Evolutionary conservation across 2,797 vertebrate species (phyloP).

Genomic region (Esox masquinongy): DNA sequence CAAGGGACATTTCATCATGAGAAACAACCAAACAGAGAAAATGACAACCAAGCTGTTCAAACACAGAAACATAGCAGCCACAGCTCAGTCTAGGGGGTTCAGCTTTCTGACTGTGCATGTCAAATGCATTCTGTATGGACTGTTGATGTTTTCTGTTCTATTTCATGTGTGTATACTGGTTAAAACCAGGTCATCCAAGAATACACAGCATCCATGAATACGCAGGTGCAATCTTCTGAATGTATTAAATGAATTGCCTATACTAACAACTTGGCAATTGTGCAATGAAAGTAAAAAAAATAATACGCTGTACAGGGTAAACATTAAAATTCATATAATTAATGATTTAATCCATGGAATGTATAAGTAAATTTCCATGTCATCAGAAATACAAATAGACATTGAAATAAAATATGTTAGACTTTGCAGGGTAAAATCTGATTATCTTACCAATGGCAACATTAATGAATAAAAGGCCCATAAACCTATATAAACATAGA

Average conservation of each 20-base stretch:
- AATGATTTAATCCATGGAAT: background rate
- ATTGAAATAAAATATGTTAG: too few relatives aligned
- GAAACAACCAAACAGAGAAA: background rate
- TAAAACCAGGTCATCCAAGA: background rate
- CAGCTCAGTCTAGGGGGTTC: background rate
- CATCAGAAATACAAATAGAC: background rate
- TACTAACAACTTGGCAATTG: background rate
- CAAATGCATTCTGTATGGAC: background rate
- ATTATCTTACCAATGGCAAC: background rate
- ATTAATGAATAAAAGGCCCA: background rate
- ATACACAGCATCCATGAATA: background rate
- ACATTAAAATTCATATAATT: background rate
- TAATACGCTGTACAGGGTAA: background rate
- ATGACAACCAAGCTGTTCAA: constrained; percentile 7
- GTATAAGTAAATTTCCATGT: background rate
- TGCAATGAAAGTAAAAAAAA: background rate
- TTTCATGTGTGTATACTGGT: background rate
- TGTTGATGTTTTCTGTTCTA: background rate
- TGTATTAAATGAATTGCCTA: background rate
- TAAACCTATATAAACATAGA: background rate
- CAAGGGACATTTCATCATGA: background rate
- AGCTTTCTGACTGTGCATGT: background rate
- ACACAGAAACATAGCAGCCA: constrained; percentile 6
- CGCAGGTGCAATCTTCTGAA: background rate
- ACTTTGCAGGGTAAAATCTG: background rate